phyloP scores from a whole-genome alignment of 1,140 invertebrate species.

The Halesus radiatus region DNA sequence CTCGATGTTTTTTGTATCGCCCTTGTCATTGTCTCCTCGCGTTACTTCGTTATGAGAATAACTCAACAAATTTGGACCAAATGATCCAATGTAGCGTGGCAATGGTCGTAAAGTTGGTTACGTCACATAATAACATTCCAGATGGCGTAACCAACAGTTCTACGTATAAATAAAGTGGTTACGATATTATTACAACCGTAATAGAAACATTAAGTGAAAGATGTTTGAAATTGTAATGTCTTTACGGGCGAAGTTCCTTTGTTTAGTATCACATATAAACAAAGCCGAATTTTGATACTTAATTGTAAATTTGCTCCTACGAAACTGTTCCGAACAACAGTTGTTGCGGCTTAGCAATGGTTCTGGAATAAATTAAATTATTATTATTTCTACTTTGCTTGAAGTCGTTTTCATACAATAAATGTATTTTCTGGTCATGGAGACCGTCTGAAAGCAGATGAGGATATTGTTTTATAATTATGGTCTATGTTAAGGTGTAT shows the following conservation, averaged over 20 bases:
- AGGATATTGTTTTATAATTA: too few relatives aligned
- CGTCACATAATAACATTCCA: conserved; percentile 14
- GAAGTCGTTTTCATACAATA: too few relatives aligned
- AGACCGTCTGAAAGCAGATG: too few relatives aligned
- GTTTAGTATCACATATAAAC: conserved; percentile 6
- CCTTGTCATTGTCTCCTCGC: too few relatives aligned
- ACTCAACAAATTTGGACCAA: background rate
- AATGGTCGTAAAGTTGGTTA: background rate
- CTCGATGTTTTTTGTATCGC: too few relatives aligned
- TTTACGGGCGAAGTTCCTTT: background rate
- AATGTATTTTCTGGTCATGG: too few relatives aligned
- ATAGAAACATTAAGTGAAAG: conserved; percentile 7
- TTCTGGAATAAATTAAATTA: too few relatives aligned
- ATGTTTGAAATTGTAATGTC: background rate
- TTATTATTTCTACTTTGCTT: too few relatives aligned
- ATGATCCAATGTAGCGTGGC: background rate
- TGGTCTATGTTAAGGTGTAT: too few relatives aligned
- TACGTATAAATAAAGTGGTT: background rate
- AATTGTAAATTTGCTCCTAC: background rate
- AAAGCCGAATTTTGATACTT: background rate
- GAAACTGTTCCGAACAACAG: too few relatives aligned
- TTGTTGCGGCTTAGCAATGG: too few relatives aligned
- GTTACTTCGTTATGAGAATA: background rate
- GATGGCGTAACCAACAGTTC: background rate
- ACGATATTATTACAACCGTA: conserved; percentile 15